A percentile compares a stretch with the other conserved stretches of the same genome.
These are phyloP conservation scores for Coremacera marginata DNA, from an alignment of 2,888 invertebrate genomes.

Conservation along the genomic window DNA sequence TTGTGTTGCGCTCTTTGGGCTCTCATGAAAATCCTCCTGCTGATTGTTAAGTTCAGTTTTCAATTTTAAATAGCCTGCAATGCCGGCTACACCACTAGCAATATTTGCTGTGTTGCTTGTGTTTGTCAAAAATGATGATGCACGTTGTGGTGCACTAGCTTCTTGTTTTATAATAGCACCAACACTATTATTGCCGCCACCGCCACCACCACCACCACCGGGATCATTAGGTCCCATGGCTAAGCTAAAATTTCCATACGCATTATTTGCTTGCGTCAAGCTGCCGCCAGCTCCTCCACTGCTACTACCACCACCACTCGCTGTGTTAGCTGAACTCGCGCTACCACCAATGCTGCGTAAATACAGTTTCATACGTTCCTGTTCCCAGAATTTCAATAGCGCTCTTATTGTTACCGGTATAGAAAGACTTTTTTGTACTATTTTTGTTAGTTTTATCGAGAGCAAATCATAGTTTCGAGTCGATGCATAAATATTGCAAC, in stretches of 20 bases:
- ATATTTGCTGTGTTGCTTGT: conserved; percentile 34
- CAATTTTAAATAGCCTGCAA: conserved; percentile 51
- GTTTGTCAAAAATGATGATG: conserved; percentile 19
- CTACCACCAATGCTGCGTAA: conserved; percentile 54
- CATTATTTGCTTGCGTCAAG: conserved; percentile 32
- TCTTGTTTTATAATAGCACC: conserved; percentile 56
- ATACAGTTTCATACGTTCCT: conserved; percentile 74
- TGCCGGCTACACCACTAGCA: conserved; percentile 31
- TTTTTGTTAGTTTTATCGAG: conserved; percentile 71
- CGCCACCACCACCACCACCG: conserved; percentile 72
- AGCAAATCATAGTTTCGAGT: conserved; percentile 69
- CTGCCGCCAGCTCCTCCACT: conserved; percentile 1
- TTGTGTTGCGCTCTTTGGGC: conserved; percentile 71
- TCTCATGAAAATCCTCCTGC: conserved; percentile 73
- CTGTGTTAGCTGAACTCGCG: conserved; percentile 32
- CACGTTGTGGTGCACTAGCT: conserved; percentile 34
- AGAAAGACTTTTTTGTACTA: conserved; percentile 90
- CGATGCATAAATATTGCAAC: conserved; percentile 81
- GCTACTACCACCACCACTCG: conserved; percentile 24
- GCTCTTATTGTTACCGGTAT: conserved; percentile 92
- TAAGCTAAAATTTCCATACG: conserved; percentile 70
- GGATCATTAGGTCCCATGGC: conserved; percentile 73
- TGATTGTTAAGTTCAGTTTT: conserved; percentile 52
- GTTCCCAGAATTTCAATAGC: conserved; percentile 87
- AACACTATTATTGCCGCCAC: conserved; percentile 46